Percentiles rank a stretch among this genome's conserved stretches.
phyloP scores from a whole-genome alignment of 2,888 invertebrate species.

The Leptinotarsa peninsularis region DNA sequence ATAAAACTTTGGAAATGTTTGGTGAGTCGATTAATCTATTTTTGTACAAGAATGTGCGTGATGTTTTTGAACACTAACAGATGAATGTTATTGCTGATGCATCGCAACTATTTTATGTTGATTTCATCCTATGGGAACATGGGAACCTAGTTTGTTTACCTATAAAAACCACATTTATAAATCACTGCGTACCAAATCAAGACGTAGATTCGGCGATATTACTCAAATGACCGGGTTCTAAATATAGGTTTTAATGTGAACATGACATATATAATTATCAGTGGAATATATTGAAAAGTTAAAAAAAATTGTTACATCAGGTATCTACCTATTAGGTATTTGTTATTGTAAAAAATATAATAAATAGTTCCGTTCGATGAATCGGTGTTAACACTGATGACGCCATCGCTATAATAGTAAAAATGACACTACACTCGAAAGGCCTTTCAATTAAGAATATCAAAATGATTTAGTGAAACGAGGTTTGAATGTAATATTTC shows the following conservation, averaged over 20 bases:
- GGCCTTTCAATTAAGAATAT: not conserved
- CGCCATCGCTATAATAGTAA: conserved; percentile 4
- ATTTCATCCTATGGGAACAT: not conserved
- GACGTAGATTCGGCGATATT: not conserved
- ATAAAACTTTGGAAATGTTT: conserved; percentile 22
- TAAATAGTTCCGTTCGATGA: not conserved
- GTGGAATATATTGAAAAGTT: too few species aligned
- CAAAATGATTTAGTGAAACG: not conserved
- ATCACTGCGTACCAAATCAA: not conserved
- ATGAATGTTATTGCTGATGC: conserved; percentile 24
- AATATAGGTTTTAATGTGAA: too few species aligned
- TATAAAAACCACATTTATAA: not conserved
- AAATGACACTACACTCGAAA: not conserved
- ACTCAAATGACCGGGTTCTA: too few species aligned
- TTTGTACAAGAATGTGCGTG: conserved; percentile 24
- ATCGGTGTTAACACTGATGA: not conserved
- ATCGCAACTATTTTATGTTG: conserved; percentile 9
- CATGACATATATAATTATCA: too few species aligned
- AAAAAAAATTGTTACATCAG: too few species aligned
- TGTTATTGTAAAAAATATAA: too few species aligned
- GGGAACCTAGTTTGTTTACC: too few species aligned
- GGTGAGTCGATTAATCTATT: conserved; percentile 27
- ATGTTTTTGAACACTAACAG: conserved; percentile 17
- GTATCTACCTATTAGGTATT: too few species aligned
- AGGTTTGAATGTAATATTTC: too few species aligned